A percentile compares a stretch with the other conserved stretches of the same genome.
phyloP scores from a whole-genome alignment of 2,113 vertebrate genomes.

The Hydrochoerus hydrochaeris region DNA sequence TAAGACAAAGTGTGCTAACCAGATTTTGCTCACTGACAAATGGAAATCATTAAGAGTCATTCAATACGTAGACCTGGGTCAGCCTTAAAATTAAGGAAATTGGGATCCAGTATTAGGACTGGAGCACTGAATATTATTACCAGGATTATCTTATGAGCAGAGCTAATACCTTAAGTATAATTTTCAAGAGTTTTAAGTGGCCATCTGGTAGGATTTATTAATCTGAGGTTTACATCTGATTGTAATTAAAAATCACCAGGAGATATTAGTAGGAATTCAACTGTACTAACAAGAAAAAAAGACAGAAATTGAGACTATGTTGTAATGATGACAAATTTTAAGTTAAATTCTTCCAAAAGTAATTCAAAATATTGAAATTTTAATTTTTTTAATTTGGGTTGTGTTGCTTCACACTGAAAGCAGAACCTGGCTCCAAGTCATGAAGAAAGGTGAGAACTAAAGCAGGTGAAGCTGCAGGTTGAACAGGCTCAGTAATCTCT shows the following conservation, averaged over 20 bases:
- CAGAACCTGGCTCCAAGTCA: background rate
- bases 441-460: background rate
- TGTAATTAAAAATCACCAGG: conserved; percentile 60
- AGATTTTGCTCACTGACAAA: conserved; percentile 41
- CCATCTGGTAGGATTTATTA: conserved; percentile 62
- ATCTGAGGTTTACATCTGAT: conserved; percentile 50
- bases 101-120: background rate
- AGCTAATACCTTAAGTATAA: conserved; percentile 54
- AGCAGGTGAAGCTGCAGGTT: background rate
- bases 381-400: background rate
- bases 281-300: background rate
- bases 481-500: background rate
- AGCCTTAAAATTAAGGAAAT: background rate
- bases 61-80: conserved; percentile 31
- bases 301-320: background rate
- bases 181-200: conserved; percentile 18
- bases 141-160: conserved; percentile 22
- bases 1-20: conserved; percentile 38
- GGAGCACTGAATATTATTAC: conserved; percentile 47
- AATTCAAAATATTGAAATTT: background rate
- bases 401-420: background rate
- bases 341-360: conserved; percentile 6
- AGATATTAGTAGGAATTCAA: conserved; percentile 38
- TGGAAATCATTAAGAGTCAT: conserved; percentile 67
- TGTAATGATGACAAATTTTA: background rate